phyloP scores from a whole-genome alignment of 2,888 invertebrate genomes.

The Drosophila kambysellisi region DNA sequence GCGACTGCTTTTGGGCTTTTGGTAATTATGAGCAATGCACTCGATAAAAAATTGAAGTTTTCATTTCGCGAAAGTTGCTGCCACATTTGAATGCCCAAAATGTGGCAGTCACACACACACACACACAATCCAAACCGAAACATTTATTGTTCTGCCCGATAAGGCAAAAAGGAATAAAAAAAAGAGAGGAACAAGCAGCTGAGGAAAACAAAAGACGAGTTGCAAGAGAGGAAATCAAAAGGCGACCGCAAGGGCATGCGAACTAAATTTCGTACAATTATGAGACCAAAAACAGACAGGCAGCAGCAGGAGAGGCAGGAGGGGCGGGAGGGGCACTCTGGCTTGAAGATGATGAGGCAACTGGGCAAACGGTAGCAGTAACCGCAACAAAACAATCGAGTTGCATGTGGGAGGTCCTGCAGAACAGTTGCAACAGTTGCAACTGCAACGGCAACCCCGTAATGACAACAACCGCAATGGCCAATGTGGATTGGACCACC shows the following conservation, averaged over 20 bases:
- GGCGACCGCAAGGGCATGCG: conserved; percentile 81
- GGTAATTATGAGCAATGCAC: conserved; percentile 80
- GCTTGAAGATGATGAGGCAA: conserved; percentile 34
- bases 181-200: conserved; percentile 20
- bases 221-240: conserved; percentile 52
- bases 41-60: conserved; percentile 80
- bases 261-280: conserved; percentile 83
- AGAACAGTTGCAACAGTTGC: conserved; percentile 23
- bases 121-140: conserved; percentile 48
- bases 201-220: conserved; percentile 10
- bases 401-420: conserved; percentile 77
- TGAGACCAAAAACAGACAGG: conserved; percentile 65
- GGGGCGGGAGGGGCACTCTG: too few species aligned
- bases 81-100: conserved; percentile 66
- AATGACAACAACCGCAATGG: conserved; percentile 74
- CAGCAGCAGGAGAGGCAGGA: conserved; percentile 10
- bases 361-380: conserved; percentile 74
- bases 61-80: conserved; percentile 77
- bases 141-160: conserved; percentile 82
- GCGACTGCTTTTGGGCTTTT: conserved; percentile 57
- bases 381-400: conserved; percentile 74
- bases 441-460: conserved; percentile 44
- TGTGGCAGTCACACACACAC: conserved; percentile 31
- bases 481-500: conserved; percentile 69
- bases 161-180: conserved; percentile 58